Conservation (phyloP, 2,888 invertebrate species). For the Chrysomela aeneicollis region DNA sequence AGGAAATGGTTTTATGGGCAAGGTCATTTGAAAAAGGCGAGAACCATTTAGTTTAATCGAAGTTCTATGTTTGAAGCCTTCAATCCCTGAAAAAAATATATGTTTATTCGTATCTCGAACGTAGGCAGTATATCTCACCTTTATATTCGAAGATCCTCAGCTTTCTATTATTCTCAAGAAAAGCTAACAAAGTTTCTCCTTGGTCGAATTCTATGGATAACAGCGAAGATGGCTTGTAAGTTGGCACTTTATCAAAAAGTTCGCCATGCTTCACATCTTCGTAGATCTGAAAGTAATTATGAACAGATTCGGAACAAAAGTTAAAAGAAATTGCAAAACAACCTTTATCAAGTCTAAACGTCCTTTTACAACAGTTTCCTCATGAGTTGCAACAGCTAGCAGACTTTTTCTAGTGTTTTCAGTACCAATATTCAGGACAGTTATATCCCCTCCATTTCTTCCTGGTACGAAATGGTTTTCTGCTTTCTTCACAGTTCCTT, state of each 20-base stretch:
- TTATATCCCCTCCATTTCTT: conserved; percentile 51
- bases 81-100: no score
- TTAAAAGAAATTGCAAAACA: not conserved
- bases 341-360: conserved; percentile 59
- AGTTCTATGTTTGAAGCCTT: conserved; percentile 60
- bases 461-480: conserved; percentile 53
- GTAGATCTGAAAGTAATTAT: conserved; percentile 57
- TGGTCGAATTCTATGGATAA: conserved; percentile 57
- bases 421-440: conserved; percentile 55
- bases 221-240: conserved; percentile 63
- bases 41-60: conserved; percentile 55
- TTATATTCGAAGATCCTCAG: conserved; percentile 63
- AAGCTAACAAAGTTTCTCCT: conserved; percentile 64
- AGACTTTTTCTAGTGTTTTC: conserved; percentile 50
- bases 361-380: conserved; percentile 53
- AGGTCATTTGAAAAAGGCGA: conserved; percentile 54
- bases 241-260: conserved; percentile 64
- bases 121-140: conserved; percentile 54
- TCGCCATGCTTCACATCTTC: conserved; percentile 60
- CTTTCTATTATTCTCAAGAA: conserved; percentile 59
- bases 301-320: not conserved
- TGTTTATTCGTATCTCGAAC: not conserved
- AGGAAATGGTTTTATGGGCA: conserved; percentile 46
- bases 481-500: conserved; percentile 21
- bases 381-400: conserved; percentile 58